phyloP scores from a whole-genome alignment of 2,113 vertebrate genomes.

The Xenotilapia leptura region DNA sequence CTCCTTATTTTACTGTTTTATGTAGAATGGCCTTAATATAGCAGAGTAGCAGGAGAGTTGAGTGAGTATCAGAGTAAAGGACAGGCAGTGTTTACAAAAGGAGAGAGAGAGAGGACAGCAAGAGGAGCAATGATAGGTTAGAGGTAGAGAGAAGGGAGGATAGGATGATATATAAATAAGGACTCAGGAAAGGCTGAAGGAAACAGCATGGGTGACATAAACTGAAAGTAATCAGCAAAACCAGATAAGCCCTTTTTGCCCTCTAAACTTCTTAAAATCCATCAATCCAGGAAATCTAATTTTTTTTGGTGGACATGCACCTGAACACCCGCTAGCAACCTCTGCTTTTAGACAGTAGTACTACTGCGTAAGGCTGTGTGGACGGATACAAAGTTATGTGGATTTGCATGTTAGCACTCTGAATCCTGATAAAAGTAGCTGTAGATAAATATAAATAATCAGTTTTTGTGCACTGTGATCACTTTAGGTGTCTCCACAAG shows the following conservation, averaged over 20 bases:
- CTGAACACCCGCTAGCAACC: neutral
- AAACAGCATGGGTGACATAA: neutral
- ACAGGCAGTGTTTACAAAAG: neutral
- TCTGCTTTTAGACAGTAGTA: neutral
- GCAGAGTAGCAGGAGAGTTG: neutral
- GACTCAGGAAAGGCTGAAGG: neutral
- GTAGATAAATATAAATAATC: neutral
- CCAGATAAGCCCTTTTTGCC: neutral
- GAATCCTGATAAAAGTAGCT: neutral
- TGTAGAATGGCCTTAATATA: neutral
- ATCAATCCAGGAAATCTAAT: neutral
- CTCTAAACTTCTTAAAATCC: neutral
- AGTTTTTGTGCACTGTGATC: neutral
- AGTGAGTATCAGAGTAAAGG: neutral
- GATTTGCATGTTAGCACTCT: neutral
- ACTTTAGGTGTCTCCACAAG: neutral
- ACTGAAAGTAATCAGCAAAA: neutral
- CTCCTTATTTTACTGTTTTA: neutral
- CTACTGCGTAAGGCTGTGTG: accelerated
- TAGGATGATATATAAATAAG: neutral
- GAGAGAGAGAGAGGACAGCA: neutral
- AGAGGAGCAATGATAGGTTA: neutral
- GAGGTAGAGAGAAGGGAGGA: neutral
- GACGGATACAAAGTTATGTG: neutral
- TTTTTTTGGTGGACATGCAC: neutral